Conservation (phyloP, 2,888 invertebrate species). For the Azorinus chamasolen region DNA sequence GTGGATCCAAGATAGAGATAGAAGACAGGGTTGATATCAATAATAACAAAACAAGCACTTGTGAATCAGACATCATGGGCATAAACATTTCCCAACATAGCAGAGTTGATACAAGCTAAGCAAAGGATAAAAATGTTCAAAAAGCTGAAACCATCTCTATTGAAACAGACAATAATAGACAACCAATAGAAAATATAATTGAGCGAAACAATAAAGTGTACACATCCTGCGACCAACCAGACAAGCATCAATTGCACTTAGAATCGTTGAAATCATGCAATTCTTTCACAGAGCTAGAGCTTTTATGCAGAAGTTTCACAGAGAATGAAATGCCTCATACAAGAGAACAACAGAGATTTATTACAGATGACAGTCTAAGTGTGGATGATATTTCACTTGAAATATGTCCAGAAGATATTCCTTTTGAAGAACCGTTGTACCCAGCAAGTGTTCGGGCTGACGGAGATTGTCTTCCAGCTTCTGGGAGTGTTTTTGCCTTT, state of each 20-base stretch:
- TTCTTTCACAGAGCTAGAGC: constrained; percentile 6
- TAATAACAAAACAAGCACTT: no score
- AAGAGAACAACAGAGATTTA: constrained; percentile 6
- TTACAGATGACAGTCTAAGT: no score
- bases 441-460: constrained; percentile 27
- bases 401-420: no score
- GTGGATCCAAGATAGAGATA: no score
- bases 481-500: constrained; percentile 46
- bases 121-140: background rate
- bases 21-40: no score
- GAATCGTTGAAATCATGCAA: no score
- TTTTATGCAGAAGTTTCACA: background rate
- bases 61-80: no score
- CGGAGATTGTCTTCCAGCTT: constrained; percentile 50
- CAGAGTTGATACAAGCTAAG: background rate
- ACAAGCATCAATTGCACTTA: no score
- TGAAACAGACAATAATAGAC: constrained; percentile 4
- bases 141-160: constrained; percentile 6
- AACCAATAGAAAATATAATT: constrained; percentile 2
- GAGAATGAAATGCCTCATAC: background rate
- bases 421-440: no score
- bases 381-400: no score
- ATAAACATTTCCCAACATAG: no score
- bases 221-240: no score
- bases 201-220: constrained; percentile 2